Base-by-base conservation (phyloP, 2,797 vertebrate species). In the Hephaestus fuliginosus region DNA sequence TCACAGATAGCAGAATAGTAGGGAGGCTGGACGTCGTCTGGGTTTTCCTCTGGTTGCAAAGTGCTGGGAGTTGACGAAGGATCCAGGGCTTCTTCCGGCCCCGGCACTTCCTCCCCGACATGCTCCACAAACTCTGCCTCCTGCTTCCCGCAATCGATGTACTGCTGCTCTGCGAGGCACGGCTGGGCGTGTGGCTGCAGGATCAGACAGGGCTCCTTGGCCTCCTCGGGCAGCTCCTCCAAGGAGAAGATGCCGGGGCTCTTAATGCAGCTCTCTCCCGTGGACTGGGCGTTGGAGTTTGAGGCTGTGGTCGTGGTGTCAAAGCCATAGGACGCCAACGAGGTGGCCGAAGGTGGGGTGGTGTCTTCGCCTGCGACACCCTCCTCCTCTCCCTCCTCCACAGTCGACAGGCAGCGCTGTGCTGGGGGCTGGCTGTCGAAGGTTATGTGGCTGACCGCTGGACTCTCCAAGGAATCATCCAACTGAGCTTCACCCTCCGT, bases 201-300 rank as follows among this genome's bases (percentile, higher is more conserved):
- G 64, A 84, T 76, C 39, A 91, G 66, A 5, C 81, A 44, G 11
- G 78, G 78, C 11, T 95, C 95, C 78, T 95, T 95, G 58, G 91
- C 89, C 84, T 96, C 95, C 68, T 96, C 94, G 0, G 93, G 76
- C 7, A 95, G 91, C 83, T 95, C 95, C 86, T 96, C 96, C 69
- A 96, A 81, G 70, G 95, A 96, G 78, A 96, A 96, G 80, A 96
- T 94, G 2, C 94, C 95, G 1, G 94, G 96, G 76, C 95, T 96
- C 85, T 91, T 95, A 78, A 93, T 79, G 60, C 95, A 96, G 85
- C 95, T 95, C 83, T 96, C 95, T 0, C 94, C 95, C 1, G 93
- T 93, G 56, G 96, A 96, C 28, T 92, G 95, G 60, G 94, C 92
- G 7, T 96, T 95, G 64, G 96, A 96, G 86, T 87, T 95, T 6